Evolutionary conservation across 2,888 invertebrate genomes (phyloP).

Genomic region (Aphodius sticticus): DNA sequence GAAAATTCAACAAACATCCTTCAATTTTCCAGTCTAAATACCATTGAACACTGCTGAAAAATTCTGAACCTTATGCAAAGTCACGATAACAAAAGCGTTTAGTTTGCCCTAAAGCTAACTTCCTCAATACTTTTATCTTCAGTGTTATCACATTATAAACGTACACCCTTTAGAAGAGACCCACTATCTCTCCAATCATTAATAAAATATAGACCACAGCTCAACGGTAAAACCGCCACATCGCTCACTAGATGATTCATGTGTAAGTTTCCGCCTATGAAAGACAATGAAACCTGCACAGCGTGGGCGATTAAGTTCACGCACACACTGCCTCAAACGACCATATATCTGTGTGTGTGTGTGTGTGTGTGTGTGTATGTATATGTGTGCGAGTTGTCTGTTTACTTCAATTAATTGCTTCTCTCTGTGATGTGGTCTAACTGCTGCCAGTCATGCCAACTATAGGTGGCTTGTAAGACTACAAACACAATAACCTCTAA

Average conservation of each 20-base stretch:
- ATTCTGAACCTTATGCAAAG: too few species aligned
- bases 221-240: conserved; percentile 12
- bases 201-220: conserved; percentile 7
- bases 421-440: conserved; percentile 41
- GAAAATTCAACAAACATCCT: too few species aligned
- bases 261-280: conserved; percentile 20
- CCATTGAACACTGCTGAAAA: too few species aligned
- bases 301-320: conserved; percentile 29
- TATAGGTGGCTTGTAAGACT: conserved; percentile 28
- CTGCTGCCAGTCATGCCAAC: conserved; percentile 44
- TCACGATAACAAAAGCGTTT: too few species aligned
- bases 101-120: too few species aligned
- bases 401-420: conserved; percentile 44
- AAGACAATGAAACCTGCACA: conserved; percentile 29
- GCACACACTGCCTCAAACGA: conserved; percentile 21
- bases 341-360: background rate
- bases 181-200: background rate
- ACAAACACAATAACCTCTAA: conserved; percentile 16
- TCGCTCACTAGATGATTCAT: background rate
- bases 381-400: conserved; percentile 28
- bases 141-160: too few species aligned
- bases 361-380: too few species aligned
- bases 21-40: too few species aligned
- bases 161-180: background rate
- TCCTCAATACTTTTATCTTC: too few species aligned